phyloP scores from a whole-genome alignment of 2,797 vertebrate genomes.

The Gymnoscopelus microlampas region DNA sequence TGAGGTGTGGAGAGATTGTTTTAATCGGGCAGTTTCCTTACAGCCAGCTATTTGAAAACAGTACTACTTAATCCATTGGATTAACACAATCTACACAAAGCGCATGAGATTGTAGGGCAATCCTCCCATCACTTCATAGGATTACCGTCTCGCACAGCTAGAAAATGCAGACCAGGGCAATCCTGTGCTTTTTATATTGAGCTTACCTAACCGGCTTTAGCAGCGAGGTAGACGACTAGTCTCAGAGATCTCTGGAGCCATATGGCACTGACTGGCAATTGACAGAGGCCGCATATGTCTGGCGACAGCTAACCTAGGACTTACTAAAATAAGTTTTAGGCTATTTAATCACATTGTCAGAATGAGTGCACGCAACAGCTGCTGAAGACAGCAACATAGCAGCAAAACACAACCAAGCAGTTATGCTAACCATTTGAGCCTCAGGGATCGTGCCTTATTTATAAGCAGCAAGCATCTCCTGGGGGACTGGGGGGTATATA shows the following conservation, averaged over 20 bases:
- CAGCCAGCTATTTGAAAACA: not conserved
- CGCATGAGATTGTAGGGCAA: conserved; percentile 3
- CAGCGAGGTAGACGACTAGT: conserved; percentile 3
- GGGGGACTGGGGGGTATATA: conserved; percentile 18
- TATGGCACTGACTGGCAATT: conserved; percentile 19
- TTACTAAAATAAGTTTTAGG: conserved; percentile 57
- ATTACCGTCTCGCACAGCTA: conserved; percentile 17
- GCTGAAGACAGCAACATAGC: conserved; percentile 35
- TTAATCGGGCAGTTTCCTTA: conserved; percentile 1
- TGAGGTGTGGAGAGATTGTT: not conserved
- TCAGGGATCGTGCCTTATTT: conserved; percentile 56
- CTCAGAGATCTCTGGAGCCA: conserved; percentile 36
- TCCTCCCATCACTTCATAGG: conserved; percentile 1
- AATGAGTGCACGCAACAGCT: conserved; percentile 59
- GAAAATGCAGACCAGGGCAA: conserved; percentile 15
- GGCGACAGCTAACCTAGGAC: conserved; percentile 41
- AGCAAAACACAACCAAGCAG: conserved; percentile 40
- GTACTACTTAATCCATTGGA: conserved; percentile 6
- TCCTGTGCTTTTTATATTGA: conserved; percentile 13
- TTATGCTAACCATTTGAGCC: conserved; percentile 50
- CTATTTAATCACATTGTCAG: conserved; percentile 48
- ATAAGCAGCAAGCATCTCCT: conserved; percentile 47
- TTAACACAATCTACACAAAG: conserved; percentile 7
- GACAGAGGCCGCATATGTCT: conserved; percentile 24
- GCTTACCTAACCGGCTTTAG: conserved; percentile 20